Evolutionary conservation across 1,140 invertebrate species (phyloP), one percentile per base, ranked within the genome.

Genomic region (Diploscapter pachys): DNA sequence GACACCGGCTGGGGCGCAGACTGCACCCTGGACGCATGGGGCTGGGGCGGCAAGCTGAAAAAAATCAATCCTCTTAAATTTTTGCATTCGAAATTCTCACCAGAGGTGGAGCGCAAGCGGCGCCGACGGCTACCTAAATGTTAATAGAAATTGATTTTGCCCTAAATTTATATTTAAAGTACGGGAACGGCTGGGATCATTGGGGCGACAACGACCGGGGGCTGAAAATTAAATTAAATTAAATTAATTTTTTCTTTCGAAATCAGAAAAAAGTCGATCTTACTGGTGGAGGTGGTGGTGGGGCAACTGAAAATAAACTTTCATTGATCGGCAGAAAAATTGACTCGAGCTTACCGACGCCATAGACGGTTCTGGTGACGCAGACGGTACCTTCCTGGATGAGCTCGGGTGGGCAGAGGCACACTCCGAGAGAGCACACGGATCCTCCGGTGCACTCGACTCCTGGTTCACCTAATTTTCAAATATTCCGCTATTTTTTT

Each of bases 361-460:
- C 78, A 73, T 82, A 81, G 75, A 80, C 78, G 63, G 81, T 81
- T 13, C 81, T 65, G 8, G 81, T 78, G 55, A 81, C 80, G 54
- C 81, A 81, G 63, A 81, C 81, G 52, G 81, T 81, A 56, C 81
- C 81, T 73, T 81, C 80, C 67, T 81, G 81, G 51, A 81, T 77
- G 48, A 81, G 76, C 75, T 81, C 81, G 68, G 81, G 81, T 52
- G 81, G 81, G 64, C 81, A 81, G 61, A 81, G 71, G 66, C 81
- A 81, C 52, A 82, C 80, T 65, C 81, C 81, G 65, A 80, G 73
- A 56, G 81, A 81, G 76, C 81, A 81, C 64, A 81, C 79, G 53
- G 76, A 79, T 61, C 81, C 81, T 57, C 81, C 81, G 49, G 81
- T 83, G 77, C 81, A 82, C 72, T 82, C 81, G 61, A 82, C 81